Base-by-base conservation (phyloP, 2,888 invertebrate species). In the Saturnia pavonia region DNA sequence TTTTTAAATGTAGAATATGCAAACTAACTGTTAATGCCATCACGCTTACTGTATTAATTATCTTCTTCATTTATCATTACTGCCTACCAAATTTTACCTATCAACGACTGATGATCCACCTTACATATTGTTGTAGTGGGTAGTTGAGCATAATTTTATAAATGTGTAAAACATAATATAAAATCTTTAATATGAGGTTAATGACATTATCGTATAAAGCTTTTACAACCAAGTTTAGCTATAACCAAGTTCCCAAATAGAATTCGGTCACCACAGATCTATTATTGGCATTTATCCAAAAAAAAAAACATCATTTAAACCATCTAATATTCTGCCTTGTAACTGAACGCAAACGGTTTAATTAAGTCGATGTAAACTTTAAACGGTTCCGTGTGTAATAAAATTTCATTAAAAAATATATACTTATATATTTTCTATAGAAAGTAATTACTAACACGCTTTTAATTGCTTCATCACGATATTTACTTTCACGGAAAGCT, bases 151-250 rank as follows among this genome's bases (percentile, higher is more conserved):
- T n/a, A n/a, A n/a, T n/a, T n/a, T n/a, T n/a, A n/a, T n/a, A n/a
- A n/a, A 4, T 34, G 34, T 34, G 34, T 34, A 4, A 34, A 34
- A 34, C 3, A 34, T 34, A 34, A 34, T n/a, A 45, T 45, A 48
- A 48, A 48, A 48, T 19, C 16, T 16, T 6, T n/a, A 1, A 48
- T 48, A 60, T 27, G 57, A 86, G 77, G 78, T 72, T 74, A 70
- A 68, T 69, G 76, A 76, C 77, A 75, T 73, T 75, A 72, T 67
- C 45, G 69, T 69, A 63, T n/a, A 48, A 43, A 19, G 22, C 43
- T 11, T 3, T 48, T 40, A n/a, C 19, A 19, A 40, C 40, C 16
- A 40, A 65, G 40, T 40, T n/a, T 11, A 25, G 27, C 27, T 25
- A 60, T n/a, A n/a, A 11, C 22, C 11, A 8, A 27, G 22, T 9